Evolutionary conservation across 1,140 invertebrate species (phyloP).

Genomic region (Venturia canescens): DNA sequence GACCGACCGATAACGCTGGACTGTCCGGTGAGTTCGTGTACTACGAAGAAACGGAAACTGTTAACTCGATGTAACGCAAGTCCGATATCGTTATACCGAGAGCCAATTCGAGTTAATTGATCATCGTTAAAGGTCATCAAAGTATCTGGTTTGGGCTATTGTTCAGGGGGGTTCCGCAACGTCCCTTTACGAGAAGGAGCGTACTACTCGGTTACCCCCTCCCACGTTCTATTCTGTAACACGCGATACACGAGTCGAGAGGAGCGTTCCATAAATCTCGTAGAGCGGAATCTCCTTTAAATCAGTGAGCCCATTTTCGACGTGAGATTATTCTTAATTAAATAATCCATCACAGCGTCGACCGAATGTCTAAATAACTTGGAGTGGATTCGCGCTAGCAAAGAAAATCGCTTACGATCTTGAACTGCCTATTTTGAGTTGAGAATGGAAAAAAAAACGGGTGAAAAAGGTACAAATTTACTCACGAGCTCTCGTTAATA

Average conservation of each 20-base stretch:
- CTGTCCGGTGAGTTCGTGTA: background rate
- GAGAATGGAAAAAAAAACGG: no score
- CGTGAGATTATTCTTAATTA: background rate
- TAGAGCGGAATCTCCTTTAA: slow-evolving; percentile 22
- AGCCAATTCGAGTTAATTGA: slow-evolving; percentile 71
- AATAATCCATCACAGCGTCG: background rate
- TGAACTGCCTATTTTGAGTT: no score
- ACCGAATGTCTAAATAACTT: background rate
- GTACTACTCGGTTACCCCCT: slow-evolving; percentile 53
- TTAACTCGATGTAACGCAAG: slow-evolving; percentile 63
- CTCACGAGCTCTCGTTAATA: background rate
- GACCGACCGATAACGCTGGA: background rate
- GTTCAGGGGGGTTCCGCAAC: slow-evolving; percentile 29
- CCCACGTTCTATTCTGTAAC: slow-evolving; percentile 21
- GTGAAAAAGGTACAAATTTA: background rate
- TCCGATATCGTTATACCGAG: slow-evolving; percentile 64
- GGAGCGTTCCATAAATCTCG: slow-evolving; percentile 48
- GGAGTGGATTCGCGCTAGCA: no score
- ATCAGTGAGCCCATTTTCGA: background rate
- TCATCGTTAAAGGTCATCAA: slow-evolving; percentile 74
- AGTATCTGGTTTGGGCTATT: slow-evolving; percentile 70
- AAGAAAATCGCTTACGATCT: no score
- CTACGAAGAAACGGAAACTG: slow-evolving; percentile 14
- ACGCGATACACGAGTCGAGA: slow-evolving; percentile 52
- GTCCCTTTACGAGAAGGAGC: slow-evolving; percentile 40